A percentile compares a stretch with the other conserved stretches of the same genome.
Evolutionary conservation across 2,888 invertebrate species (phyloP).

Genomic region (Stenodema calcarata): DNA sequence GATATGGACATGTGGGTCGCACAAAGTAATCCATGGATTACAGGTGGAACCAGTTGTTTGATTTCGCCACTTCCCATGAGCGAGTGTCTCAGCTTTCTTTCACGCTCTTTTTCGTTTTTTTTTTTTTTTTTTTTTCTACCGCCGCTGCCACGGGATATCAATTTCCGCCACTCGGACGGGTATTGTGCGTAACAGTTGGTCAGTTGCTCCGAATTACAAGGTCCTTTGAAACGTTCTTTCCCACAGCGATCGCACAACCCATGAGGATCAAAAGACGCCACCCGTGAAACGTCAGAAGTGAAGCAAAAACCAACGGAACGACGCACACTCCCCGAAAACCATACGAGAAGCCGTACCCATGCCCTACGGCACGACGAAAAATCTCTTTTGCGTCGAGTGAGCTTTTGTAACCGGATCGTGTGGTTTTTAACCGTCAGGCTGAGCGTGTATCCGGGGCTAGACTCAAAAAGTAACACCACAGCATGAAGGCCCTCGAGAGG

Average conservation of each 20-base stretch:
- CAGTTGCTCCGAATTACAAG: neutral
- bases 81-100: too few relatives aligned
- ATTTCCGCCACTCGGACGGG: neutral
- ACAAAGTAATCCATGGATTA: too few relatives aligned
- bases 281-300: constrained; percentile 3
- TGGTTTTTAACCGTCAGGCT: constrained; percentile 34
- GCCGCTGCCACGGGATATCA: neutral
- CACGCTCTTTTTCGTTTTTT: too few relatives aligned
- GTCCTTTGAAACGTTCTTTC: neutral
- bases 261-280: neutral
- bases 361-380: constrained; percentile 22
- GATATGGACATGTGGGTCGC: too few relatives aligned
- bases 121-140: neutral
- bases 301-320: neutral
- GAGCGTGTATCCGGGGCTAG: constrained; percentile 30
- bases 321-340: constrained; percentile 6
- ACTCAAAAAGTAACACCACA: neutral
- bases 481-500: neutral
- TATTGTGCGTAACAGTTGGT: constrained; percentile 3
- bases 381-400: constrained; percentile 40
- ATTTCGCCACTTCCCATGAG: too few relatives aligned
- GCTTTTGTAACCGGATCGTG: constrained; percentile 41
- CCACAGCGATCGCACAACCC: constrained; percentile 1
- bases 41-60: too few relatives aligned
- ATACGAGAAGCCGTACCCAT: constrained; percentile 20